Evolutionary conservation across 2,888 invertebrate species (phyloP), one percentile per base, ranked within the genome.

Genomic region (Himalopsyche anomala): DNA sequence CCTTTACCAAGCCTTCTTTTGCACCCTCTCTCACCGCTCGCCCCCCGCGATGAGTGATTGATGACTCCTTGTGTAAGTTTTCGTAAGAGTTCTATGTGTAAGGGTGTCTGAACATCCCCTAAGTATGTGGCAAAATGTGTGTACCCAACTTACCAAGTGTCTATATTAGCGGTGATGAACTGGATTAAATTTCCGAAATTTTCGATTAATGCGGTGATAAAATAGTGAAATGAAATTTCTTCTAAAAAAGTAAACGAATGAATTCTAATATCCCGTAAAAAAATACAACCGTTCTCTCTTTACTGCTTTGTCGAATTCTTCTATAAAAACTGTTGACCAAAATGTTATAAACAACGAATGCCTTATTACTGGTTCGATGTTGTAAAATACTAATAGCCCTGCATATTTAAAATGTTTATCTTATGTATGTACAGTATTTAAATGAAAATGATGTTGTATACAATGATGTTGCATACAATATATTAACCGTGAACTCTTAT

Each of bases 1-100:
- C 82, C 54, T 55, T 82, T 56, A 36, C 82, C 55, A 19, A 54
- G 45, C 45, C 82, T 62, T 55, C 55, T 54, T 56, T 55, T 79
- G 42, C 45, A 54, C 42, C 62, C n/a, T 80, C 81, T 84, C 55
- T 69, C 51, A 42, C 80, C 83, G 79, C 84, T 55, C 40, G 36
- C 81, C 79, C 56, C 51, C 54, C 40, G 86, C 88, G 87, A 87
- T 87, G 87, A 84, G 86, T 88, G 88, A 88, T 88, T 88, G 88
- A 88, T 88, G 88, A 88, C 87, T 87, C 84, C 87, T 87, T 87
- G 84, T 88, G 88, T 87, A 88, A 87, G 87, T 88, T 88, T 87
- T 85, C 81, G 86, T 85, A 84, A 86, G 84, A 83, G 86, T 84
- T 82, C 80, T 84, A 84, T 86, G 86, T 87, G 84, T 86, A 82